Percentiles rank a stretch among this genome's conserved stretches.
These are phyloP conservation scores for Arizona elegans DNA, from an alignment of 2,113 vertebrate genomes.

Conservation along the genomic window DNA sequence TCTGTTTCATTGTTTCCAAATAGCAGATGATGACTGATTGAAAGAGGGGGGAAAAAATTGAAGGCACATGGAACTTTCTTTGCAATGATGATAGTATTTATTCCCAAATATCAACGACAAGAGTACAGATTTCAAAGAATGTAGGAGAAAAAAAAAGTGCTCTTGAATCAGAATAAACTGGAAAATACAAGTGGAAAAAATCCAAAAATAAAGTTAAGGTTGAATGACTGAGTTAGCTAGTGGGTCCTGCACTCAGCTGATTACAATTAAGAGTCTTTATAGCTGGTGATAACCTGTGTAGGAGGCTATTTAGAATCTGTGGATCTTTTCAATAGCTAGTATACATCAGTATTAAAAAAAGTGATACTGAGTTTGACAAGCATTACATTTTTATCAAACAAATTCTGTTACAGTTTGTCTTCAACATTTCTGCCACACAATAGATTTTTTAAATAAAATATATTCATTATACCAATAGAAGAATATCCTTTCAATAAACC, in stretches of 20 bases:
- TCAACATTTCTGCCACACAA: not conserved
- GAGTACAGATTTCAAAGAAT: not conserved
- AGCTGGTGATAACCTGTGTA: not conserved
- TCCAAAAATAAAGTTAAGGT: not conserved
- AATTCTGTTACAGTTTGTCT: not conserved
- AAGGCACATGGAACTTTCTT: not conserved
- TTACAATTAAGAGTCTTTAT: not conserved
- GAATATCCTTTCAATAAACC: not conserved
- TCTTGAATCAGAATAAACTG: not conserved
- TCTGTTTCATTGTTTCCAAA: not conserved
- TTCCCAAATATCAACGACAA: not conserved
- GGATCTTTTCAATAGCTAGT: not conserved
- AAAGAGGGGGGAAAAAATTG: not conserved
- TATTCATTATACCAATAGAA: not conserved
- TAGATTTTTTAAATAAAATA: not conserved
- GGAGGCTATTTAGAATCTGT: no score
- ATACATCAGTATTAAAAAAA: not conserved
- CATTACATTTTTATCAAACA: not conserved
- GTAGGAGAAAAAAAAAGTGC: not conserved
- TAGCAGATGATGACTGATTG: not conserved
- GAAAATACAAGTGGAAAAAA: not conserved
- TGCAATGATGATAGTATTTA: not conserved
- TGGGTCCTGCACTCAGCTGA: not conserved
- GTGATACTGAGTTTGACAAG: not conserved
- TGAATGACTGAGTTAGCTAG: not conserved